Percentiles rank a stretch among this genome's conserved stretches.
Evolutionary conservation across 2,888 invertebrate species (phyloP).

Genomic region (Mythimna impura): DNA sequence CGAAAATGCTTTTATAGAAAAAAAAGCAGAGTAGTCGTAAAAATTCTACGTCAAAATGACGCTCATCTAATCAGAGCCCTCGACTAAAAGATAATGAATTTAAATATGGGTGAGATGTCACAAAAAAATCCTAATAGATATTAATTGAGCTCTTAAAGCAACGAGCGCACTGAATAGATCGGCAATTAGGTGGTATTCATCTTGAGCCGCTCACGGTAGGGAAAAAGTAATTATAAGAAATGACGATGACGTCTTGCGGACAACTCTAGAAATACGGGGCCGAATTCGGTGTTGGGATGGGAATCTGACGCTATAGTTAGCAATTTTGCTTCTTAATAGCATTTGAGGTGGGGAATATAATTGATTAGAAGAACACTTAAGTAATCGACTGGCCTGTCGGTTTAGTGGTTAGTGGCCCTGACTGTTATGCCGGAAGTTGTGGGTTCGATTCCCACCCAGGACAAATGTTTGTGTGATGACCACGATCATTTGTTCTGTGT

Average conservation of each 20-base stretch:
- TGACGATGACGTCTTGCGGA: constrained; percentile 80
- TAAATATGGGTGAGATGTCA: constrained; percentile 69
- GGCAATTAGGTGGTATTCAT: constrained; percentile 85
- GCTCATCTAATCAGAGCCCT: constrained; percentile 42
- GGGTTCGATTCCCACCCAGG: no score
- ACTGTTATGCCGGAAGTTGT: no score
- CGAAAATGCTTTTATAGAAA: not conserved
- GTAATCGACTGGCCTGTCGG: no score
- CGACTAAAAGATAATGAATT: constrained; percentile 64
- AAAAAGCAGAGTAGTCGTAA: not conserved
- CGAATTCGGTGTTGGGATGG: constrained; percentile 67
- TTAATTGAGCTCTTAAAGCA: constrained; percentile 76
- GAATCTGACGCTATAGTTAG: constrained; percentile 27
- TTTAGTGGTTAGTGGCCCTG: not conserved
- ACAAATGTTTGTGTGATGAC: no score
- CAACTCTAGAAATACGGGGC: constrained; percentile 72
- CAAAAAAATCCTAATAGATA: constrained; percentile 74
- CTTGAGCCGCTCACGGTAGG: constrained; percentile 73
- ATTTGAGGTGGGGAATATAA: not conserved
- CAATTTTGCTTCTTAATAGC: not conserved
- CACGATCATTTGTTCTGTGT: no score
- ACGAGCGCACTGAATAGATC: constrained; percentile 82
- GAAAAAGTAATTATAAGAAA: constrained; percentile 85
- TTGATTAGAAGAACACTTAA: not conserved
- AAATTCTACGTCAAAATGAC: constrained; percentile 24